Conservation (phyloP, 2,888 invertebrate species). For the Laothoe populi region DNA sequence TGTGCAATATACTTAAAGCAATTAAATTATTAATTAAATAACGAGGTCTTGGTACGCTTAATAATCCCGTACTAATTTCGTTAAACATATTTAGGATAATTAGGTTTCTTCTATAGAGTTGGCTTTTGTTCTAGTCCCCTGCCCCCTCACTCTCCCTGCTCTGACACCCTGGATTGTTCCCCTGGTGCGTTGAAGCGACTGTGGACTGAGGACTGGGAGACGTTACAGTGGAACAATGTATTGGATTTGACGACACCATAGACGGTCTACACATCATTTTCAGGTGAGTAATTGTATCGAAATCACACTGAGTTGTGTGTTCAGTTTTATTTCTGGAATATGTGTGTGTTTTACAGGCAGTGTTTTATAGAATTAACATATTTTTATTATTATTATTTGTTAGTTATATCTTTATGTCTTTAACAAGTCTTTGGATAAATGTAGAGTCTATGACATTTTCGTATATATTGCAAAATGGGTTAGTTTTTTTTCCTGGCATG, state of each 20-base stretch:
- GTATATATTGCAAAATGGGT: too few species aligned
- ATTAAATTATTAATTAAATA: conserved; percentile 14
- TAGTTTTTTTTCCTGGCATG: too few species aligned
- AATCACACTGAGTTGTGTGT: neutral
- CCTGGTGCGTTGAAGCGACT: conserved; percentile 33
- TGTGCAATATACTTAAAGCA: conserved; percentile 16
- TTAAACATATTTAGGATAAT: neutral
- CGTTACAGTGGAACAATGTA: conserved; percentile 28
- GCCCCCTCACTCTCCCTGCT: conserved; percentile 27
- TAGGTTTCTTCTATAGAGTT: conserved; percentile 25
- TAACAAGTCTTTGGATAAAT: too few species aligned
- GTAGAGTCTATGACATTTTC: too few species aligned
- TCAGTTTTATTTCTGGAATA: too few species aligned
- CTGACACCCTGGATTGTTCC: conserved; percentile 33
- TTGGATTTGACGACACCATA: conserved; percentile 27
- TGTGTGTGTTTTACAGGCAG: too few species aligned
- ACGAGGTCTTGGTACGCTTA: conserved; percentile 19
- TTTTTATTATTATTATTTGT: too few species aligned
- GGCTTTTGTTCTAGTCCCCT: conserved; percentile 30
- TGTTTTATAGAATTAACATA: too few species aligned
- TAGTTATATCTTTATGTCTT: too few species aligned
- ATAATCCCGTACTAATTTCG: conserved; percentile 19
- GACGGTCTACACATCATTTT: conserved; percentile 8
- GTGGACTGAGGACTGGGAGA: conserved; percentile 28
- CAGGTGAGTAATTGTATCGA: conserved; percentile 22